Percentiles rank a stretch among this genome's conserved stretches.
phyloP scores from a whole-genome alignment of 2,113 vertebrate species.

The Reinhardtius hippoglossoides region DNA sequence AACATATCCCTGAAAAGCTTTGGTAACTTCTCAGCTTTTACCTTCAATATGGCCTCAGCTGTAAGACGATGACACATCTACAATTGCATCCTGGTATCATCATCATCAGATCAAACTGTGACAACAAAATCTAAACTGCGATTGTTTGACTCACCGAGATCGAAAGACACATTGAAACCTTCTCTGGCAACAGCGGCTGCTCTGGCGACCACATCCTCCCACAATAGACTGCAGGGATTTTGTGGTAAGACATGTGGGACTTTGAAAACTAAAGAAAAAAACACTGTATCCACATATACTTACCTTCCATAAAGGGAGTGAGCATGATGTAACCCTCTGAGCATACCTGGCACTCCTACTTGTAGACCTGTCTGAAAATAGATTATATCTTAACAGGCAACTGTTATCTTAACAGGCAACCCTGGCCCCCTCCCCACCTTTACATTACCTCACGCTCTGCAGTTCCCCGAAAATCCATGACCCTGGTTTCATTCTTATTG shows the following conservation, averaged over 20 bases:
- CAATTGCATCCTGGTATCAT: background rate
- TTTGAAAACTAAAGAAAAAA: background rate
- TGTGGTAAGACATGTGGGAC: background rate
- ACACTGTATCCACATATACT: background rate
- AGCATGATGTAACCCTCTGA: slow-evolving; percentile 86
- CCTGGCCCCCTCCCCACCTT: background rate
- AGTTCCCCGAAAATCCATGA: slow-evolving; percentile 88
- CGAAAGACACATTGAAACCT: slow-evolving; percentile 90
- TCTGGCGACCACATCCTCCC: slow-evolving; percentile 85
- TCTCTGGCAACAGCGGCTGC: slow-evolving; percentile 79
- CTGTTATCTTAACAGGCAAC: too few relatives aligned
- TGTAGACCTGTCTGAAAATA: slow-evolving; percentile 85
- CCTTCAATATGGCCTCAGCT: slow-evolving; percentile 84
- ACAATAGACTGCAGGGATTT: slow-evolving; percentile 79
- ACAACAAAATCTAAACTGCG: background rate
- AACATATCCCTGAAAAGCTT: slow-evolving; percentile 83
- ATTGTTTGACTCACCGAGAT: slow-evolving; percentile 82
- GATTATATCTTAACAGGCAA: background rate
- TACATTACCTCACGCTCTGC: slow-evolving; percentile 83
- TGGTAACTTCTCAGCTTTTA: slow-evolving; percentile 80
- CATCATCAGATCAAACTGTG: background rate
- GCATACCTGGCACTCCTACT: slow-evolving; percentile 90
- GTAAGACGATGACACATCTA: slow-evolving; percentile 8
- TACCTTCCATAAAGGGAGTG: slow-evolving; percentile 90
- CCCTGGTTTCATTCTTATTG: slow-evolving; percentile 84